Percentiles rank a stretch among this genome's conserved stretches.
These are phyloP conservation scores for Chascanopsetta lugubris DNA, from an alignment of 2,113 vertebrate species.

Conservation along the genomic window DNA sequence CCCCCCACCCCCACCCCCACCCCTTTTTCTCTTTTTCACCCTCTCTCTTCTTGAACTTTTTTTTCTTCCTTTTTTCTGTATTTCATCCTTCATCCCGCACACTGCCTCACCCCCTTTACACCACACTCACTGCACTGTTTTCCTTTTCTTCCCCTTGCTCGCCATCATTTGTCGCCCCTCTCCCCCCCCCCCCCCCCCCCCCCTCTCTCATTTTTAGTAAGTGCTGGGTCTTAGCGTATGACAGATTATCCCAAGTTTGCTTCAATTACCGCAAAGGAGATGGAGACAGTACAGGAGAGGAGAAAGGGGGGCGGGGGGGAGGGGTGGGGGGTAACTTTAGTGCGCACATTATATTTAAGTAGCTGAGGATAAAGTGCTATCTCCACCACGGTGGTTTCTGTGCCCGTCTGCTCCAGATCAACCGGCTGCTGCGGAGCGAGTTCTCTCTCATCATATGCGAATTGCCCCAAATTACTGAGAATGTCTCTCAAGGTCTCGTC, in stretches of 20 bases:
- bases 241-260: constrained; percentile 83
- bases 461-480: constrained; percentile 57
- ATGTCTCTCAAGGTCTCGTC: constrained; percentile 70
- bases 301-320: constrained; percentile 68
- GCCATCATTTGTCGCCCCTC: constrained; percentile 61
- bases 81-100: constrained; percentile 74
- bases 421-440: constrained; percentile 50
- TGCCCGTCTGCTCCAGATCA: constrained; percentile 63
- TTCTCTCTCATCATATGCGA: constrained; percentile 63
- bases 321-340: constrained; percentile 69
- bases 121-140: constrained; percentile 65
- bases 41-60: constrained; percentile 75
- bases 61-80: constrained; percentile 71
- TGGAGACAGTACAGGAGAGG: constrained; percentile 75
- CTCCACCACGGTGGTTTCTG: constrained; percentile 64
- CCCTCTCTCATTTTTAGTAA: constrained; percentile 79
- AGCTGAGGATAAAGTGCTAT: constrained; percentile 82
- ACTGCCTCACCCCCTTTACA: constrained; percentile 70
- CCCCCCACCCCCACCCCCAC: constrained; percentile 44
- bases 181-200: constrained; percentile 32
- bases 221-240: constrained; percentile 82
- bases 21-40: constrained; percentile 44
- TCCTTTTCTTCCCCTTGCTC: constrained; percentile 54
- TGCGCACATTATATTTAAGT: constrained; percentile 92
- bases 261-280: constrained; percentile 84